Evolutionary conservation across 1,140 invertebrate genomes (phyloP).

Genomic region (Cheumatopsyche charites): DNA sequence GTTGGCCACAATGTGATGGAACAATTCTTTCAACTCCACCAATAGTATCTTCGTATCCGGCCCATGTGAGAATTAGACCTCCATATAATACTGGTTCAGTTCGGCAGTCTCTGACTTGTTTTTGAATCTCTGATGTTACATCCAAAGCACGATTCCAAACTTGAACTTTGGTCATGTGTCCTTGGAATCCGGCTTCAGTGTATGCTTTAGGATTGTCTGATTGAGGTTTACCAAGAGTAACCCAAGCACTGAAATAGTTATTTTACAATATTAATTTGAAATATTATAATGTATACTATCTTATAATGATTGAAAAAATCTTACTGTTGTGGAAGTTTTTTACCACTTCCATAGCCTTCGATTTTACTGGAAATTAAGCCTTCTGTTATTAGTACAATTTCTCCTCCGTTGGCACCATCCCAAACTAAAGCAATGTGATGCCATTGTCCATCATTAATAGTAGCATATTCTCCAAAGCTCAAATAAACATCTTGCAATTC

Average conservation of each 20-base stretch:
- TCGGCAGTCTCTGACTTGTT: slow-evolving; percentile 88
- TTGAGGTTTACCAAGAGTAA: slow-evolving; percentile 88
- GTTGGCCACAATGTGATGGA: slow-evolving; percentile 89
- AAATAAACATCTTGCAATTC: slow-evolving; percentile 89
- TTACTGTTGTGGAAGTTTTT: slow-evolving; percentile 80
- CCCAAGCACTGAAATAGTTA: slow-evolving; percentile 77
- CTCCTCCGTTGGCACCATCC: slow-evolving; percentile 84
- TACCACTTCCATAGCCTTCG: slow-evolving; percentile 82
- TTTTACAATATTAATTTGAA: slow-evolving; percentile 4
- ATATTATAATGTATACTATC: background rate
- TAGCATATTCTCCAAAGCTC: slow-evolving; percentile 88
- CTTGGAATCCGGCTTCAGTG: slow-evolving; percentile 90
- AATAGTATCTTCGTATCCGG: slow-evolving; percentile 85
- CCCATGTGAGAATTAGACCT: slow-evolving; percentile 87
- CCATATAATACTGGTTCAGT: slow-evolving; percentile 89
- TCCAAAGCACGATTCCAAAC: slow-evolving; percentile 91
- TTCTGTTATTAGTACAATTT: slow-evolving; percentile 88
- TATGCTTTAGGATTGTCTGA: slow-evolving; percentile 75
- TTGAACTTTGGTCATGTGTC: slow-evolving; percentile 92
- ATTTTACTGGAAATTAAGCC: slow-evolving; percentile 90
- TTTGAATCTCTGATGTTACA: slow-evolving; percentile 91
- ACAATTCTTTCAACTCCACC: slow-evolving; percentile 91
- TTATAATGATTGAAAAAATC: slow-evolving; percentile 46
- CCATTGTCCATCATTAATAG: slow-evolving; percentile 95
- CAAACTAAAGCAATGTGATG: slow-evolving; percentile 94